phyloP scores from a whole-genome alignment of 2,113 vertebrate genomes.

The Rhinopomastus cyanomelas region DNA sequence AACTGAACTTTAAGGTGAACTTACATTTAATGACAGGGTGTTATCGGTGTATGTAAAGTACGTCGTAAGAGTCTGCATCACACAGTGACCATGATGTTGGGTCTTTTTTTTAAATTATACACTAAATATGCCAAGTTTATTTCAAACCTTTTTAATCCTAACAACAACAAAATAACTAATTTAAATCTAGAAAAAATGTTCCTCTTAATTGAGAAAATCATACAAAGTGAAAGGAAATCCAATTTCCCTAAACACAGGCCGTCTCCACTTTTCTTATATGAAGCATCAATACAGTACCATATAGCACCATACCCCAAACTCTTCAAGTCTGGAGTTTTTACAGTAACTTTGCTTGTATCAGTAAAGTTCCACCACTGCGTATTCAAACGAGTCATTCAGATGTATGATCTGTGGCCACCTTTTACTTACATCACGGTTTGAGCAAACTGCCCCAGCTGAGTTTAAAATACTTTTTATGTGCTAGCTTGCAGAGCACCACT shows the following conservation, averaged over 20 bases:
- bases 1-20: not conserved
- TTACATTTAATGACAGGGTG: not conserved
- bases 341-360: not conserved
- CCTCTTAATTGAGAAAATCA: not conserved
- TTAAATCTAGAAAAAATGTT: not conserved
- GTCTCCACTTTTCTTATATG: not conserved
- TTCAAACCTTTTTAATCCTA: not conserved
- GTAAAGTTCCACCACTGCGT: not conserved
- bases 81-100: not conserved
- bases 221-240: not conserved
- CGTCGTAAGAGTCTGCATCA: not conserved
- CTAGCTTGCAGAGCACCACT: conserved; percentile 39
- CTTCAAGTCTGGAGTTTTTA: not conserved
- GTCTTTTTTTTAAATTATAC: not conserved
- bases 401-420: not conserved
- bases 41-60: not conserved
- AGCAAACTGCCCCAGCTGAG: conserved; percentile 27
- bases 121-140: not conserved
- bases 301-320: no score
- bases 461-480: conserved; percentile 40
- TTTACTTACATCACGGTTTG: conserved; percentile 34
- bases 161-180: not conserved
- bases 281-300: not conserved
- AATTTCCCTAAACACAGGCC: not conserved
- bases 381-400: not conserved